These are phyloP conservation scores for Heliornis fulica DNA, from an alignment of 2,113 vertebrate species.

Conservation along the genomic window DNA sequence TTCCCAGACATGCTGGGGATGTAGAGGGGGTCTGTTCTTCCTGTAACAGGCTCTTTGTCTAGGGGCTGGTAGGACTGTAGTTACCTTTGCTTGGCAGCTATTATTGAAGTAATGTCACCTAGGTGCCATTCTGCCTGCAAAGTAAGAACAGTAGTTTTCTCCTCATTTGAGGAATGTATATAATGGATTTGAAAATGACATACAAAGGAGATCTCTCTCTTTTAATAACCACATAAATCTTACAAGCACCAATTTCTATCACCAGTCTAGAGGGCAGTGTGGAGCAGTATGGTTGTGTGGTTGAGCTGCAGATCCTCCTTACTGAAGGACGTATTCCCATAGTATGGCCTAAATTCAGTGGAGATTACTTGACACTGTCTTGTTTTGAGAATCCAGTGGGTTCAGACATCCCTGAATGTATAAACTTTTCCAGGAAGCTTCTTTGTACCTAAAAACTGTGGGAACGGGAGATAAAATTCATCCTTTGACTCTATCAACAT, in stretches of 20 bases:
- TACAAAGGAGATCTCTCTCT: background rate
- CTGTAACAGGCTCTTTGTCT: background rate
- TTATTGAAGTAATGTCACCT: background rate
- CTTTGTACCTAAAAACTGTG: background rate
- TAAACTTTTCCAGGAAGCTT: background rate
- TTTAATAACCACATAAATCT: accelerated
- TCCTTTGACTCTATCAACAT: background rate
- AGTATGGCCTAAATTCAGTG: background rate
- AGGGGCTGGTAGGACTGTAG: background rate
- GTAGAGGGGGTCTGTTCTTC: background rate
- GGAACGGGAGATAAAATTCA: background rate
- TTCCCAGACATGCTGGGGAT: background rate
- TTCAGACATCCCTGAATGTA: background rate
- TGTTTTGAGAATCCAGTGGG: background rate
- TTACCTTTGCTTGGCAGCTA: background rate
- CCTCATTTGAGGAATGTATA: background rate
- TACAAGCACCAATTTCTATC: background rate
- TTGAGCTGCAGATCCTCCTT: background rate
- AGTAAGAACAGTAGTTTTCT: background rate
- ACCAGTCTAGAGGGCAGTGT: background rate
- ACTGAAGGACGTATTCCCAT: background rate
- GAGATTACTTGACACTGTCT: background rate
- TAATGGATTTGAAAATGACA: background rate
- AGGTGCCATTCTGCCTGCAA: background rate
- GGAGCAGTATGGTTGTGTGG: background rate